These are phyloP conservation scores for Abrostola tripartita DNA, from an alignment of 2,888 invertebrate species.

Conservation along the genomic window DNA sequence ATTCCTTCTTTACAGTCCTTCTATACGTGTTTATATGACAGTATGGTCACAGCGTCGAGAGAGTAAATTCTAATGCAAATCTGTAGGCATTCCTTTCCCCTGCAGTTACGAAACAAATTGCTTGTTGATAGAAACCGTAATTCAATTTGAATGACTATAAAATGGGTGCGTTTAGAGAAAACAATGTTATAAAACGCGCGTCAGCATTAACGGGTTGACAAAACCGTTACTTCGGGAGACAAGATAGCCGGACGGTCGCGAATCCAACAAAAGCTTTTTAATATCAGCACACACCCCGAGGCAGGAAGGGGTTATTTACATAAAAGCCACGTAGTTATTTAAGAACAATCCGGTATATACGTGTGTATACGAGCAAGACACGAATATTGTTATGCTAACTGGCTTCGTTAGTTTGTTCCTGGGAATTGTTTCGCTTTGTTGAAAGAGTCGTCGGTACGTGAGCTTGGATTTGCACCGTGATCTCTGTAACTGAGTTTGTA, in stretches of 20 bases:
- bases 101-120: constrained; percentile 14
- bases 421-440: constrained; percentile 83
- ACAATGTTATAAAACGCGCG: constrained; percentile 23
- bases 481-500: constrained; percentile 65
- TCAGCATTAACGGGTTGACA: constrained; percentile 53
- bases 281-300: constrained; percentile 82
- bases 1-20: constrained; percentile 22
- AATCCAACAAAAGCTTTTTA: constrained; percentile 83
- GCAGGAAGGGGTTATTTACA: constrained; percentile 82
- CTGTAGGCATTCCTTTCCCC: constrained; percentile 7
- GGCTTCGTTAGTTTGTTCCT: constrained; percentile 87
- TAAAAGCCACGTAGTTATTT: constrained; percentile 81
- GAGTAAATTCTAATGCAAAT: constrained; percentile 26
- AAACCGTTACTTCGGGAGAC: constrained; percentile 56
- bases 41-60: constrained; percentile 8
- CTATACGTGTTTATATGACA: constrained; percentile 20
- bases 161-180: constrained; percentile 16
- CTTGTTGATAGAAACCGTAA: constrained; percentile 7
- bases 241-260: constrained; percentile 69
- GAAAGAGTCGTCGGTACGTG: constrained; percentile 74
- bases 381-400: constrained; percentile 87
- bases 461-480: constrained; percentile 75
- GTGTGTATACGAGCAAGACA: constrained; percentile 62
- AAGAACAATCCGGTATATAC: constrained; percentile 77
- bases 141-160: constrained; percentile 6